These are phyloP conservation scores for Campylorhamphus procurvoides DNA, from an alignment of 2,113 vertebrate species.

Conservation along the genomic window DNA sequence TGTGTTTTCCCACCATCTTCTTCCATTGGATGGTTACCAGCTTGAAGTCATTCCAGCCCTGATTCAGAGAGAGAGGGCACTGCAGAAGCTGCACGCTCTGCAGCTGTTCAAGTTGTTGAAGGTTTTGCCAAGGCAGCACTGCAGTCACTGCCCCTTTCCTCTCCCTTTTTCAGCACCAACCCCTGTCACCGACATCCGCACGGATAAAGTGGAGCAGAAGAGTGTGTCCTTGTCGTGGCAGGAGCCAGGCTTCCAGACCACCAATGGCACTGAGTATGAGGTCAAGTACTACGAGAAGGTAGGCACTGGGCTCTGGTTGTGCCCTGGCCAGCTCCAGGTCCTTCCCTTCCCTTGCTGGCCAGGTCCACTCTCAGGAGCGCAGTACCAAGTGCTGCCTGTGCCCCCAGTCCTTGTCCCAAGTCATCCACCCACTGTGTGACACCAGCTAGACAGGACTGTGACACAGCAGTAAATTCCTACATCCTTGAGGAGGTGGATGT, in stretches of 20 bases:
- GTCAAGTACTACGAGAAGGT: conserved; percentile 97
- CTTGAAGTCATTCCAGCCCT: not conserved
- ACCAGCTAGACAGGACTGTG: not conserved
- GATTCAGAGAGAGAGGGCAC: not conserved
- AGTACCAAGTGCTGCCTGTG: not conserved
- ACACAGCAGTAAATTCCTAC: not conserved
- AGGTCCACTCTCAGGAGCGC: not conserved
- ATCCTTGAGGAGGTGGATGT: not conserved
- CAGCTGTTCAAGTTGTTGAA: not conserved
- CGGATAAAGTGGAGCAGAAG: conserved; percentile 88
- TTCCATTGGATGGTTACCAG: not conserved
- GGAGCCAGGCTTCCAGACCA: conserved; percentile 69
- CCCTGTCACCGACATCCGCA: conserved; percentile 84
- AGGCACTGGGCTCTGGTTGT: not conserved
- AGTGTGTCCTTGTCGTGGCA: conserved; percentile 90
- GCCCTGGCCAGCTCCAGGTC: rapidly evolving
- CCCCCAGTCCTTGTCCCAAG: rapidly evolving
- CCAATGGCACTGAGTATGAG: conserved; percentile 89
- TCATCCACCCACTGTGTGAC: not conserved
- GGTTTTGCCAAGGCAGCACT: not conserved
- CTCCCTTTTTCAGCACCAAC: conserved; percentile 72
- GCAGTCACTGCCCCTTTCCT: not conserved
- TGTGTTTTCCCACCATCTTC: not conserved
- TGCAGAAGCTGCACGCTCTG: not conserved
- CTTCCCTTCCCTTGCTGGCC: not conserved